A percentile compares a stretch with the other conserved stretches of the same genome.
Evolutionary conservation across 2,113 vertebrate species (phyloP).

Genomic region (Takifugu bimaculatus): DNA sequence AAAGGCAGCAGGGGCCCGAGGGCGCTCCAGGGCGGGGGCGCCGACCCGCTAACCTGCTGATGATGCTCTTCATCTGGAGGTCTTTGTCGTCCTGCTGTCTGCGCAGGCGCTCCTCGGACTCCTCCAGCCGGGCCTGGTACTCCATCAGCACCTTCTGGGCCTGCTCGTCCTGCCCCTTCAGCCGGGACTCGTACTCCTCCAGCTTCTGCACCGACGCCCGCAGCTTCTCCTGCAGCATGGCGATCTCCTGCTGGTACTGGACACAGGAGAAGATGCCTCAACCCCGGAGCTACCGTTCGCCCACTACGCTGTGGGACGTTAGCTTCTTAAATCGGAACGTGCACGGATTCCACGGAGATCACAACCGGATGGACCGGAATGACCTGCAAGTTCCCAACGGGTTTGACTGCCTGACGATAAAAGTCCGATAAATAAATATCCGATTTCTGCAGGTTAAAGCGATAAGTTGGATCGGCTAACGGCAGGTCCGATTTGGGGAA

Average conservation of each 20-base stretch:
- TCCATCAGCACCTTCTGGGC: slow-evolving; percentile 95
- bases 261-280: neutral
- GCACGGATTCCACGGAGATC: no score
- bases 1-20: neutral
- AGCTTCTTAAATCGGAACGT: no score
- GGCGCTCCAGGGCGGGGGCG: neutral
- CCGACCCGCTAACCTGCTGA: slow-evolving; percentile 84
- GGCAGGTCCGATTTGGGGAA: no score
- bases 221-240: slow-evolving; percentile 92
- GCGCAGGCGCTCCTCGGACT: slow-evolving; percentile 91
- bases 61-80: slow-evolving; percentile 99
- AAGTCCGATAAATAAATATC: no score
- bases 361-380: no score
- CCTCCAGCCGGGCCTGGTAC: slow-evolving; percentile 95
- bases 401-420: no score
- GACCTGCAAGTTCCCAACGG: no score
- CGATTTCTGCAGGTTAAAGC: no score
- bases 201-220: slow-evolving; percentile 92
- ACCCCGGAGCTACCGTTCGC: neutral
- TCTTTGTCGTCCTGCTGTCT: slow-evolving; percentile 98
- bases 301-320: no score
- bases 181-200: slow-evolving; percentile 91
- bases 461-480: no score
- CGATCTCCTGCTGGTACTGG: slow-evolving; percentile 92
- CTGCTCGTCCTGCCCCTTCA: slow-evolving; percentile 95